These are phyloP conservation scores for Ammospiza caudacuta DNA, from an alignment of 2,113 vertebrate genomes.

Conservation along the genomic window DNA sequence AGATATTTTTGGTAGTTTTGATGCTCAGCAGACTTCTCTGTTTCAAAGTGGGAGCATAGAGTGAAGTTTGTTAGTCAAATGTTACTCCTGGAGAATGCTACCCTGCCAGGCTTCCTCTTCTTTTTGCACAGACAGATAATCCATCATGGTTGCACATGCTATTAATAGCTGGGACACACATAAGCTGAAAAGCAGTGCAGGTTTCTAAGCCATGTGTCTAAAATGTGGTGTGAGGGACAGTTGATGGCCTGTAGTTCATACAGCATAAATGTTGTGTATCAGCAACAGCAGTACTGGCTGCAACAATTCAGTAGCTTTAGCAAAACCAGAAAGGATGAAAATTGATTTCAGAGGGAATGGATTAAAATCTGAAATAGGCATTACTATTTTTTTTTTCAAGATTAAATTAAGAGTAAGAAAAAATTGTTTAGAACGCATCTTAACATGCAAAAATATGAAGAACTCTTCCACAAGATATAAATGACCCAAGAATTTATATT, in stretches of 20 bases:
- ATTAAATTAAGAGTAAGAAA: not conserved
- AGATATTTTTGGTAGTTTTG: not conserved
- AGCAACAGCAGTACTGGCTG: not conserved
- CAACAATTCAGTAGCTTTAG: not conserved
- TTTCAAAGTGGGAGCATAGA: not conserved
- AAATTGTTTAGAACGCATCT: not conserved
- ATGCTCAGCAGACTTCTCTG: not conserved
- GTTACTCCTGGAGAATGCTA: not conserved
- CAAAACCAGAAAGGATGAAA: not conserved
- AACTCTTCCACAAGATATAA: not conserved
- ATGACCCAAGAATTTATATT: not conserved
- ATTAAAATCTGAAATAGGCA: not conserved
- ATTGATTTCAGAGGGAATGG: not conserved
- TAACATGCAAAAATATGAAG: not conserved
- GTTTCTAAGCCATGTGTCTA: not conserved
- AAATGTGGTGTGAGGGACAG: not conserved
- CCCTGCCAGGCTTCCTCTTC: not conserved
- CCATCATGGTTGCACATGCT: not conserved
- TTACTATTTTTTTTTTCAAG: not conserved
- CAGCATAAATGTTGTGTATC: not conserved
- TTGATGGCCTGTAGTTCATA: not conserved
- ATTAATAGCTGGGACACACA: not conserved
- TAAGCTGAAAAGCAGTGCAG: not conserved
- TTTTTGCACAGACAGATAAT: not conserved
- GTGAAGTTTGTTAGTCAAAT: not conserved